A percentile compares a stretch with the other conserved stretches of the same genome.
Conservation (phyloP, 1,140 invertebrate genomes). For the Apis florea region DNA sequence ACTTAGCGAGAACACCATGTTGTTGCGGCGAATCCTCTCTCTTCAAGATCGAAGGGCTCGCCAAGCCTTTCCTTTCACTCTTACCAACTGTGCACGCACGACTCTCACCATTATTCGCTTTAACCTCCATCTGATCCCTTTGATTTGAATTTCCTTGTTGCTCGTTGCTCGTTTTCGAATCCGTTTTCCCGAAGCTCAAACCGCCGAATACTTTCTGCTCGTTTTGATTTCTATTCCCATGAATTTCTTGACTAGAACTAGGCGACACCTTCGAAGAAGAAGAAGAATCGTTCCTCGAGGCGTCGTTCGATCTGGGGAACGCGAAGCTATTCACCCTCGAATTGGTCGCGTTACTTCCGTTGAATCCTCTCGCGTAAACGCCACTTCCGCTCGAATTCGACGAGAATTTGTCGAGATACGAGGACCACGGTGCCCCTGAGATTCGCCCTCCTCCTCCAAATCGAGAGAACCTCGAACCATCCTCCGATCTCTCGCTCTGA, state of each 20-base stretch:
- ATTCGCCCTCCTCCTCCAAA: slow-evolving; percentile 82
- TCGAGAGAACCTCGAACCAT: slow-evolving; percentile 82
- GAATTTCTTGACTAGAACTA: slow-evolving; percentile 54
- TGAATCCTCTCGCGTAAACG: slow-evolving; percentile 64
- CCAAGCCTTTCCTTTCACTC: slow-evolving; percentile 6
- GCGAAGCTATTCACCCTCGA: slow-evolving; percentile 67
- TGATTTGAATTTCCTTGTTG: slow-evolving; percentile 24
- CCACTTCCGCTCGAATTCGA: slow-evolving; percentile 49
- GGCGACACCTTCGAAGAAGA: slow-evolving; percentile 36
- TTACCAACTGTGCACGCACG: slow-evolving; percentile 18
- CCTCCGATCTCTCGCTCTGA: slow-evolving; percentile 85
- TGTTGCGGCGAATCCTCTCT: slow-evolving; percentile 33
- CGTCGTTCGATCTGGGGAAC: slow-evolving; percentile 59
- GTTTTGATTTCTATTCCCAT: slow-evolving; percentile 20
- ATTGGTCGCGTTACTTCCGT: slow-evolving; percentile 39
- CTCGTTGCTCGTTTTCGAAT: slow-evolving; percentile 7
- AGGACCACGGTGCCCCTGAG: slow-evolving; percentile 83
- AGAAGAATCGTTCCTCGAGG: slow-evolving; percentile 36
- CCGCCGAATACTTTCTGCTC: slow-evolving; percentile 31
- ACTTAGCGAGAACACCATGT: slow-evolving; percentile 35
- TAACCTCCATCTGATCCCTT: slow-evolving; percentile 54
- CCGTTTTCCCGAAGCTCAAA: slow-evolving; percentile 13
- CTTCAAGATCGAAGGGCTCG: slow-evolving; percentile 25
- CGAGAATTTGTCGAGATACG: slow-evolving; percentile 83
- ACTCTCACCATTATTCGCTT: slow-evolving; percentile 41